Percentiles rank a stretch among this genome's conserved stretches.
Evolutionary conservation across 1,140 invertebrate species (phyloP).

Genomic region (Drosophila auraria): DNA sequence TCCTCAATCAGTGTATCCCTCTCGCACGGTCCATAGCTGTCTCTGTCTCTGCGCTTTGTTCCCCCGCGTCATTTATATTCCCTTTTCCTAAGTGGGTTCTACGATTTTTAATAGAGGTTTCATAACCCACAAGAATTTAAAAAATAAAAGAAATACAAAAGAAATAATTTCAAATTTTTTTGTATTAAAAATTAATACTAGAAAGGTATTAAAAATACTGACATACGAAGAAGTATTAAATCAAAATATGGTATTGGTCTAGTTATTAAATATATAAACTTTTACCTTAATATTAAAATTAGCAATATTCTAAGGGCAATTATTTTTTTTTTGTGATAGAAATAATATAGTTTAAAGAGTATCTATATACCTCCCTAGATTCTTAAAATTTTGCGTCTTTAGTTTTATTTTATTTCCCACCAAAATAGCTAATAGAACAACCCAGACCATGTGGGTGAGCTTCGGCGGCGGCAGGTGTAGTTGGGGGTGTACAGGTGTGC

Average conservation of each 20-base stretch:
- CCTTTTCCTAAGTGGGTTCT: not conserved
- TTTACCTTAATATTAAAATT: too few relatives aligned
- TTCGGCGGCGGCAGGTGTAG: not conserved
- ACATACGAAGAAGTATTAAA: too few relatives aligned
- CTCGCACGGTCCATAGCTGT: constrained; percentile 6
- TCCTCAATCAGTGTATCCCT: constrained; percentile 23
- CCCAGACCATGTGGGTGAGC: not conserved
- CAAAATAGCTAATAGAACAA: constrained; percentile 36
- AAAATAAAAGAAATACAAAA: too few relatives aligned
- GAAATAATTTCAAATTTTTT: not conserved
- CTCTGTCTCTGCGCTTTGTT: constrained; percentile 24
- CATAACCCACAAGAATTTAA: not conserved
- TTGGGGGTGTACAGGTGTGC: constrained; percentile 21
- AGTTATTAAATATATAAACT: too few relatives aligned
- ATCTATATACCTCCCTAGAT: not conserved
- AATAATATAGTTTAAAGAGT: not conserved
- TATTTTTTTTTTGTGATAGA: not conserved
- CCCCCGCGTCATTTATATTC: constrained; percentile 20
- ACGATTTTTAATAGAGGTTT: not conserved
- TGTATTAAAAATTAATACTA: not conserved
- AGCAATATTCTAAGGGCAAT: too few relatives aligned
- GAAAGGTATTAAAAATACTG: too few relatives aligned
- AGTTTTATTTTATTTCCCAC: not conserved
- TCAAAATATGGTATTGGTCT: too few relatives aligned
- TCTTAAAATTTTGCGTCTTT: not conserved